phyloP scores from a whole-genome alignment of 1,140 invertebrate genomes.

The Zophobas atratus region DNA sequence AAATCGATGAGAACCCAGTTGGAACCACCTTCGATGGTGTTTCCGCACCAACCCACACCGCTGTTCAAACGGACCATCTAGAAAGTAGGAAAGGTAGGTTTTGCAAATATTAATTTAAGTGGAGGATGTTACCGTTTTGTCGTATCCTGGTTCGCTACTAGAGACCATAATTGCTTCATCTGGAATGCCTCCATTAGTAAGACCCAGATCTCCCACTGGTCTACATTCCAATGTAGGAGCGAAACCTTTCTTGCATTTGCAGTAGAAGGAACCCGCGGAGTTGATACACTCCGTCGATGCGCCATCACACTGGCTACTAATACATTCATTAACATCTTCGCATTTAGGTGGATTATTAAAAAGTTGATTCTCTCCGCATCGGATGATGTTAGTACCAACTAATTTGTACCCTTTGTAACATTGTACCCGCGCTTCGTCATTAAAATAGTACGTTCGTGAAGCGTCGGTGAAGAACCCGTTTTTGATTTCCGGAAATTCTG shows the following conservation, averaged over 20 bases:
- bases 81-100: constrained; percentile 53
- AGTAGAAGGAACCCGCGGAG: constrained; percentile 91
- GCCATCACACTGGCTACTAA: constrained; percentile 89
- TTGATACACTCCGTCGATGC: constrained; percentile 94
- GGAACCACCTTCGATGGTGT: constrained; percentile 83
- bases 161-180: constrained; percentile 92
- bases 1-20: constrained; percentile 93
- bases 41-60: constrained; percentile 91
- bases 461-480: constrained; percentile 89
- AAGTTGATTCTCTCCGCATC: constrained; percentile 88
- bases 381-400: constrained; percentile 88
- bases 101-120: not conserved
- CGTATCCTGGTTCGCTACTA: constrained; percentile 84
- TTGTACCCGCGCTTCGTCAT: constrained; percentile 93
- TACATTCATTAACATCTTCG: constrained; percentile 95
- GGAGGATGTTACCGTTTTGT: constrained; percentile 79
- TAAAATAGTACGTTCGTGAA: constrained; percentile 84
- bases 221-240: constrained; percentile 90
- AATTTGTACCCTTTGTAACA: constrained; percentile 92
- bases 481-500: constrained; percentile 85
- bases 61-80: constrained; percentile 87
- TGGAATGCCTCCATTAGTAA: constrained; percentile 91
- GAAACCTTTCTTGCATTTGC: constrained; percentile 90
- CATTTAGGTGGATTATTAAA: constrained; percentile 90
- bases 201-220: constrained; percentile 89